Evolutionary conservation across 2,888 invertebrate species (phyloP), one percentile per base, ranked within the genome.

Genomic region (Drosophila pseudotalamancana): DNA sequence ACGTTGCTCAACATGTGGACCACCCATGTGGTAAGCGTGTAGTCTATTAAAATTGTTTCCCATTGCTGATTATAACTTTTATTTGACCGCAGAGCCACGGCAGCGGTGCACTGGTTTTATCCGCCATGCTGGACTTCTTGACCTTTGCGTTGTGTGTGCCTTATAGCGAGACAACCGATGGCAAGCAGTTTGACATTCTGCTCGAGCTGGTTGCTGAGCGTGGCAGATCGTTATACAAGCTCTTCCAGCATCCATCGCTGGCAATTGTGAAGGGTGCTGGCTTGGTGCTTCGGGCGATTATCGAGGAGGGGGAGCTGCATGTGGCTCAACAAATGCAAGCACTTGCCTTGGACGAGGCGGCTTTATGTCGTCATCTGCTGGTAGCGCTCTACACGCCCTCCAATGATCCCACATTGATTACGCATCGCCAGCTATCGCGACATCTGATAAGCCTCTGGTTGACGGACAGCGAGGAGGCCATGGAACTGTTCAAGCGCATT

Each of bases 221-320:
- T 74, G 99, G 99, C 5, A 94, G 98, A 56, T 95, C 96, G 62
- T 92, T 99, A 16, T 99, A 98, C 90, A 95, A 96, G 90, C 92
- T 99, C 35, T 91, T 91, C 59, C 91, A 91, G 95, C 98, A 99
- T 93, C 98, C 98, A 1, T 99, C 99, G 3, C 94, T 99, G 93
- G 99, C 99, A 1, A 97, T 99, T 69, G 97, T 99, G 1, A 99
- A 99, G 92, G 99, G 99, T 32, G 99, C 99, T 0, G 99, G 99
- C 0, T 92, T 99, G 51, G 97, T 99, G 43, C 97, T 99, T 95
- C 95, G 99, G 69, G 99, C 99, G 16, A 94, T 99, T 23, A 98
- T 99, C 53, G 99, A 99, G 92, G 99, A 99, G 92, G 99, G 99
- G 2, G 96, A 97, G 76, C 94, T 95, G n/a, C 95, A 96, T 83